Percentiles rank a stretch among this genome's conserved stretches.
phyloP scores from a whole-genome alignment of 2,888 invertebrate genomes.

The Phorcus lineatus region DNA sequence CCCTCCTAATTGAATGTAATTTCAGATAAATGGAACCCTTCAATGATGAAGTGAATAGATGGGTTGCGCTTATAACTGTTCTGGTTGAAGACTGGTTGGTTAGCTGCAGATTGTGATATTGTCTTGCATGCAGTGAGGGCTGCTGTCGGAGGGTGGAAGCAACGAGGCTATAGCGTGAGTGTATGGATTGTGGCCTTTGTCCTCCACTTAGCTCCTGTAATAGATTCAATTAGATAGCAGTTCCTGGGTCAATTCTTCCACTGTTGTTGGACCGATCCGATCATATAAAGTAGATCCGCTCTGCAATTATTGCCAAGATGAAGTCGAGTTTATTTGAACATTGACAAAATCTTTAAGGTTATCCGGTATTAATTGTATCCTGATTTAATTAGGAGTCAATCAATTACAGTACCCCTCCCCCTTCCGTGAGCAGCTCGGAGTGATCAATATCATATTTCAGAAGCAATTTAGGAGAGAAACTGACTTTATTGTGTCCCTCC shows the following conservation, averaged over 20 bases:
- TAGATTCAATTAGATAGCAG: slow-evolving; percentile 16
- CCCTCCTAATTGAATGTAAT: too few relatives aligned
- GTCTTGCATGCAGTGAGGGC: too few relatives aligned
- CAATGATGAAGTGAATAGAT: too few relatives aligned
- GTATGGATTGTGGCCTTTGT: slow-evolving; percentile 9
- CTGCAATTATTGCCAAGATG: slow-evolving; percentile 14
- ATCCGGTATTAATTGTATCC: slow-evolving; percentile 18
- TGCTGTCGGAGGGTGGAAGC: too few relatives aligned
- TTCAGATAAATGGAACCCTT: too few relatives aligned
- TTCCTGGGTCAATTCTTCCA: slow-evolving; percentile 11
- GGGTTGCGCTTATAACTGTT: too few relatives aligned
- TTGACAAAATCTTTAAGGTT: slow-evolving; percentile 17
- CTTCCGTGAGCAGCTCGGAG: background rate
- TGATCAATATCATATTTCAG: slow-evolving; percentile 22
- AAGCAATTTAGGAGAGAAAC: slow-evolving; percentile 5
- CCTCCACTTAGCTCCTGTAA: slow-evolving; percentile 10
- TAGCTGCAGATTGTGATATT: too few relatives aligned
- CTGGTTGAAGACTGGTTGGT: too few relatives aligned
- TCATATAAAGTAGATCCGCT: slow-evolving; percentile 23
- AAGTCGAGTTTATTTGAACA: slow-evolving; percentile 16
- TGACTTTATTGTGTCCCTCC: background rate
- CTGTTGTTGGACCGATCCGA: background rate
- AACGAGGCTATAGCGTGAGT: slow-evolving; percentile 3
- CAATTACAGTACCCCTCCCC: slow-evolving; percentile 10
- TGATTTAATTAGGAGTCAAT: slow-evolving; percentile 18